phyloP scores from a whole-genome alignment of 2,797 vertebrate genomes.

The Acanthis flammea region DNA sequence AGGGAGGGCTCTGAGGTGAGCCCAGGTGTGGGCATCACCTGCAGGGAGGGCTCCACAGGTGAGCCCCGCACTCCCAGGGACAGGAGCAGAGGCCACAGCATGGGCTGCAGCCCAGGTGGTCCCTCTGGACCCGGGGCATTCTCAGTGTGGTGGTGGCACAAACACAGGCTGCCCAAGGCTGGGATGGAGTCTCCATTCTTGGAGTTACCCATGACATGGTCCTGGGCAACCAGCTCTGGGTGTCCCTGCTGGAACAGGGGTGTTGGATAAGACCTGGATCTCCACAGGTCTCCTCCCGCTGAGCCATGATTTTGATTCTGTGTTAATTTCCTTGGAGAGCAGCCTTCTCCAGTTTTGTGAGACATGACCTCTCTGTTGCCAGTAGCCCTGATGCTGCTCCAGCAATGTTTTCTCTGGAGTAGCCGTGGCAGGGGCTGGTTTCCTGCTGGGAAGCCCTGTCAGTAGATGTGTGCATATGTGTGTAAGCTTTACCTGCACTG shows the following conservation, averaged over 20 bases:
- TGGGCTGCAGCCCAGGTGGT: neutral
- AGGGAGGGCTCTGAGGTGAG: too few species aligned
- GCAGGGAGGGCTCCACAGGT: too few species aligned
- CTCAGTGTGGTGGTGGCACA: neutral
- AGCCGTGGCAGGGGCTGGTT: neutral
- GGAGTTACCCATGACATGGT: neutral
- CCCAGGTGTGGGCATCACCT: too few species aligned
- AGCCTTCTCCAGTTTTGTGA: neutral
- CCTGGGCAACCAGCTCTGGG: neutral
- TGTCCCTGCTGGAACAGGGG: neutral
- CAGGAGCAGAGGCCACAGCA: neutral
- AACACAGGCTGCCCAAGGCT: neutral
- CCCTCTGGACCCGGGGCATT: neutral
- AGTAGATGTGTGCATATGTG: neutral
- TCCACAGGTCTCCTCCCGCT: neutral
- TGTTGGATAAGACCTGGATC: neutral
- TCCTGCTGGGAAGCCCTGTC: accelerated
- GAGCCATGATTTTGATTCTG: neutral
- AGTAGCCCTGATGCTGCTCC: neutral
- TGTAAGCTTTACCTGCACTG: neutral
- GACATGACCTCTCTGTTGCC: neutral
- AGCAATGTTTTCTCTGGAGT: neutral
- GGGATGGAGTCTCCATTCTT: neutral
- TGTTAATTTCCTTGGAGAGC: neutral
- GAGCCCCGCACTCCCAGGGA: neutral